A percentile compares a stretch with the other conserved stretches of the same genome.
Evolutionary conservation across 2,888 invertebrate species (phyloP).

Genomic region (Anagyrus pseudococci): DNA sequence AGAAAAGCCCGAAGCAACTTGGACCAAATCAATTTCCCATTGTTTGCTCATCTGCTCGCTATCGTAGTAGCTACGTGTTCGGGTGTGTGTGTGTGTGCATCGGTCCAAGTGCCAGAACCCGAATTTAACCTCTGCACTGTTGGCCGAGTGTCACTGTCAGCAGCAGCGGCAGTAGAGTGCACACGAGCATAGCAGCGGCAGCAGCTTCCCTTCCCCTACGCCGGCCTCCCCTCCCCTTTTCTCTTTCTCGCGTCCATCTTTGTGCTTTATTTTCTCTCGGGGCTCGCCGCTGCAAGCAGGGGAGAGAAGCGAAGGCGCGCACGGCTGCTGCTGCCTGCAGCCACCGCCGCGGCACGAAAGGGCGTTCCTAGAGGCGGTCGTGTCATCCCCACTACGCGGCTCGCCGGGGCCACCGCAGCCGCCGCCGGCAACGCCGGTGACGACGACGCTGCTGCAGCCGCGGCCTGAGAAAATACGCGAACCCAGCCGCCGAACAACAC

Average conservation of each 20-base stretch:
- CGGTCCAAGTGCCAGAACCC: too few relatives aligned
- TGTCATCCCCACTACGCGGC: slow-evolving; percentile 52
- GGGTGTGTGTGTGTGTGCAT: too few relatives aligned
- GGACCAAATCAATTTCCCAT: too few relatives aligned
- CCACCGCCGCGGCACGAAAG: slow-evolving; percentile 45
- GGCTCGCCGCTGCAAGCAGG: neutral
- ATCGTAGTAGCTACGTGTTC: too few relatives aligned
- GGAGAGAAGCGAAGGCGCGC: slow-evolving; percentile 1
- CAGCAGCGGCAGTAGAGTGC: neutral
- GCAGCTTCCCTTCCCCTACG: neutral
- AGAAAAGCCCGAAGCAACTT: too few relatives aligned
- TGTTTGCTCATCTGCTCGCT: too few relatives aligned
- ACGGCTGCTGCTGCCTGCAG: neutral
- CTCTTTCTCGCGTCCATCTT: neutral
- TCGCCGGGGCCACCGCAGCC: too few relatives aligned
- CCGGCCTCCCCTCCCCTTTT: neutral
- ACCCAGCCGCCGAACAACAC: neutral
- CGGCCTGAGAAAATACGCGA: slow-evolving; percentile 41
- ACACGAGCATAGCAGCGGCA: neutral
- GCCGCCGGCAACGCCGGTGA: neutral
- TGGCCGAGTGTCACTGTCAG: neutral
- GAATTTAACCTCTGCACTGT: neutral
- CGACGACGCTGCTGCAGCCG: neutral
- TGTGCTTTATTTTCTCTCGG: neutral
- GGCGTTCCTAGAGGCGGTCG: slow-evolving; percentile 63